Percentiles rank a stretch among this genome's conserved stretches.
phyloP scores from a whole-genome alignment of 2,113 vertebrate species.

The Rhea pennata region DNA sequence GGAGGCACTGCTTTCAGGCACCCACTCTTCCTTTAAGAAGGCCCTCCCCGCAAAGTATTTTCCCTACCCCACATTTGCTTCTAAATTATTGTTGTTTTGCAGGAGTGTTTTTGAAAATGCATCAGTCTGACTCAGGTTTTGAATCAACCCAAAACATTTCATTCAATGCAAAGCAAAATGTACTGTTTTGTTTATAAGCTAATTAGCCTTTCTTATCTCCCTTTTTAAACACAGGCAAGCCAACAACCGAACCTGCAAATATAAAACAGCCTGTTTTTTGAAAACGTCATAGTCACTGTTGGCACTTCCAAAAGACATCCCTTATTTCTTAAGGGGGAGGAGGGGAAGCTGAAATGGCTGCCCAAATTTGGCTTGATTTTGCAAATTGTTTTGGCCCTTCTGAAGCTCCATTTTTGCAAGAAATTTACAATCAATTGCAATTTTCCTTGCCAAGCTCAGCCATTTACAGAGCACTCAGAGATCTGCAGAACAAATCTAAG shows the following conservation, averaged over 20 bases:
- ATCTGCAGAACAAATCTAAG: neutral
- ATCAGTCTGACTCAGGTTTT: conserved; percentile 6
- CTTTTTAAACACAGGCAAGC: neutral
- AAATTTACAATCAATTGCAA: conserved; percentile 44
- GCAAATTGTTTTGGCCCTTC: neutral
- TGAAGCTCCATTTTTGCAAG: conserved; percentile 17
- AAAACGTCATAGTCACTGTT: neutral
- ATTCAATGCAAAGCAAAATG: conserved; percentile 27
- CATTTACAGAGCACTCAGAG: neutral
- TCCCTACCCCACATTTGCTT: neutral
- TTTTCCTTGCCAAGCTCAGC: conserved; percentile 21
- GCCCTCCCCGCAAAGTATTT: neutral
- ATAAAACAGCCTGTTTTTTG: conserved; percentile 1
- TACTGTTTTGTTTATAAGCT: conserved; percentile 28
- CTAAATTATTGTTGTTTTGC: neutral
- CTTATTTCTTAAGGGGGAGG: neutral
- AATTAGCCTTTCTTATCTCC: conserved; percentile 25
- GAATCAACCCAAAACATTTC: conserved; percentile 17
- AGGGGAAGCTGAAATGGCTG: neutral
- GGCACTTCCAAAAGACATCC: neutral
- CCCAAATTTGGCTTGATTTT: conserved; percentile 38
- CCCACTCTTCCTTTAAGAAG: neutral
- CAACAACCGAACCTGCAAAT: neutral
- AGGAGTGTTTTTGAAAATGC: conserved; percentile 16
- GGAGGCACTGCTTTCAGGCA: neutral